Percentiles rank a stretch among this genome's conserved stretches.
These are phyloP conservation scores for Eilema griseolum DNA, from an alignment of 2,888 invertebrate genomes.

Conservation along the genomic window DNA sequence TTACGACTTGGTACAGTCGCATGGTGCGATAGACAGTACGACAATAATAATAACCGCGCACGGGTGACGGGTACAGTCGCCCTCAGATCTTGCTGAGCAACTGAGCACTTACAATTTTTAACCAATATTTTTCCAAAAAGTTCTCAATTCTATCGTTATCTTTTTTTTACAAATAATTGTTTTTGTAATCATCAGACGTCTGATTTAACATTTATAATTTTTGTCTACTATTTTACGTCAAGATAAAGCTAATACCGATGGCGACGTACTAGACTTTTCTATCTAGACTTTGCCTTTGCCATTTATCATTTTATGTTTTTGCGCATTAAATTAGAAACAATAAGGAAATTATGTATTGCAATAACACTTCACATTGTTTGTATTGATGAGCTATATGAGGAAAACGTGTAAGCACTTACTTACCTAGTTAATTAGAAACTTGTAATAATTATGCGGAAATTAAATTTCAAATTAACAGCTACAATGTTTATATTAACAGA, in stretches of 20 bases:
- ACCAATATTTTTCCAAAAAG: not conserved
- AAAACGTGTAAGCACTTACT: not conserved
- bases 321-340: constrained; percentile 24
- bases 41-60: not conserved
- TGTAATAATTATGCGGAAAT: not conserved
- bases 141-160: too few relatives aligned
- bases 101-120: too few relatives aligned
- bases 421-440: not conserved
- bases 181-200: too few relatives aligned
- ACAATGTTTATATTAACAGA: not conserved
- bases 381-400: not conserved
- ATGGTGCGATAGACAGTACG: not conserved
- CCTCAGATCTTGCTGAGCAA: not conserved
- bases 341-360: constrained; percentile 40
- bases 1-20: not conserved
- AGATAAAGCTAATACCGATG: not conserved
- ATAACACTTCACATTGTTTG: constrained; percentile 1
- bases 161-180: too few relatives aligned
- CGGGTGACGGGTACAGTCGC: not conserved
- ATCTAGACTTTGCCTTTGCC: not conserved
- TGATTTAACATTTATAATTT: too few relatives aligned
- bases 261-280: not conserved
- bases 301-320: constrained; percentile 1
- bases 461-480: not conserved
- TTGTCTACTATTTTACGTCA: too few relatives aligned